Evolutionary conservation across 2,113 vertebrate species (phyloP).

Genomic region (Pseudolaguvia tuberculata): DNA sequence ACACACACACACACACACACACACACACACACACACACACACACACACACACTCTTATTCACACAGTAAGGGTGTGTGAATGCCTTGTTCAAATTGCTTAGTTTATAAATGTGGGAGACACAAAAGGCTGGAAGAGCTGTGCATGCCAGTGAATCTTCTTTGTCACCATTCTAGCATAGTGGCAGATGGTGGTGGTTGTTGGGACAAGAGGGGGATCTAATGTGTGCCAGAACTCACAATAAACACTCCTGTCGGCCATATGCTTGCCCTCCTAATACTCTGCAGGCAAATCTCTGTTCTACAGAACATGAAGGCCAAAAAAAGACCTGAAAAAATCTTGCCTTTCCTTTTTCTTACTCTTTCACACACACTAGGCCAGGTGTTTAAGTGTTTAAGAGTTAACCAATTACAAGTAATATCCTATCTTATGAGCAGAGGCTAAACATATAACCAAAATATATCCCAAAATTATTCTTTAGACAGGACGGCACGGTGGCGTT

Average conservation of each 20-base stretch:
- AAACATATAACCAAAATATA: too few species aligned
- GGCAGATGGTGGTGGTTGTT: slow-evolving; percentile 42
- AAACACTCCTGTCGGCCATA: slow-evolving; percentile 45
- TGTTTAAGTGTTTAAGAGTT: not conserved
- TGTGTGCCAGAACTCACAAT: slow-evolving; percentile 42
- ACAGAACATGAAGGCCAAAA: slow-evolving; percentile 10
- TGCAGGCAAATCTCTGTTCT: slow-evolving; percentile 22
- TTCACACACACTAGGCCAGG: not conserved
- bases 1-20: not conserved
- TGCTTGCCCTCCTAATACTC: slow-evolving; percentile 47
- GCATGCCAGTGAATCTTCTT: slow-evolving; percentile 12
- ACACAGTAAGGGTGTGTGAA: slow-evolving; percentile 8
- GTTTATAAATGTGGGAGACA: not conserved
- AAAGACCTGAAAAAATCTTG: not conserved
- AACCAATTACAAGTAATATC: too few species aligned
- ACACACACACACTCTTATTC: slow-evolving; percentile 6
- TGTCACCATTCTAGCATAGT: slow-evolving; percentile 29
- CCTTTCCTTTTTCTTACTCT: not conserved
- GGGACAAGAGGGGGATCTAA: slow-evolving; percentile 26
- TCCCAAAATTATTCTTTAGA: too few species aligned
- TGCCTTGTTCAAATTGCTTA: slow-evolving; percentile 13
- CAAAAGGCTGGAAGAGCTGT: not conserved
- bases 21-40: slow-evolving; percentile 6
- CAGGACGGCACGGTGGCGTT: too few species aligned
- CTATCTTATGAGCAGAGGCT: too few species aligned